Evolutionary conservation across 2,113 vertebrate genomes (phyloP).

Genomic region (Ochotona curzoniae): DNA sequence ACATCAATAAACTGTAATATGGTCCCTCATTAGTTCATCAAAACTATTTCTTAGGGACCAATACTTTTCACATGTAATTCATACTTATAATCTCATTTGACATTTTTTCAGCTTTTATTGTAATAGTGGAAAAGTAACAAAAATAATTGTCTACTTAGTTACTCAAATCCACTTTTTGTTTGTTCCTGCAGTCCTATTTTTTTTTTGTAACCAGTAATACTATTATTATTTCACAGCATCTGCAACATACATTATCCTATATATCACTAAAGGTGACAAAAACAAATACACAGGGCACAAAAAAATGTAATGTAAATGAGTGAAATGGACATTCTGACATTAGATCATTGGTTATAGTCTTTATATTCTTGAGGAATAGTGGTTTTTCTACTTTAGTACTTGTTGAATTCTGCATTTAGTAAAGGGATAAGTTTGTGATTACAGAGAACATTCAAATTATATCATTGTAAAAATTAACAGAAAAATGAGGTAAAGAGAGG

Average conservation of each 20-base stretch:
- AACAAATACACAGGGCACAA: too few species aligned
- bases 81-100: conserved; percentile 14
- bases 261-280: background rate
- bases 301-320: too few species aligned
- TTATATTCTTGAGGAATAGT: too few species aligned
- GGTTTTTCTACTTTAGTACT: too few species aligned
- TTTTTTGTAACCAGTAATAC: background rate
- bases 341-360: too few species aligned
- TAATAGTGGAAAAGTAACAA: background rate
- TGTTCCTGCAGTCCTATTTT: conserved; percentile 30
- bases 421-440: too few species aligned
- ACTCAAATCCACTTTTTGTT: conserved; percentile 32
- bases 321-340: too few species aligned
- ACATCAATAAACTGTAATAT: background rate
- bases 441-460: too few species aligned
- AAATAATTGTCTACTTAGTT: background rate
- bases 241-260: background rate
- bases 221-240: background rate
- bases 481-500: too few species aligned
- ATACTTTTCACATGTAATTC: conserved; percentile 44
- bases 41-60: conserved; percentile 24
- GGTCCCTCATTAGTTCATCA: background rate
- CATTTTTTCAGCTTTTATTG: background rate
- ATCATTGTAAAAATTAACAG: too few species aligned
- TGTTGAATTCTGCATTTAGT: too few species aligned